Evolutionary conservation across 2,888 invertebrate genomes (phyloP).

Genomic region (Aleiodes alternator): DNA sequence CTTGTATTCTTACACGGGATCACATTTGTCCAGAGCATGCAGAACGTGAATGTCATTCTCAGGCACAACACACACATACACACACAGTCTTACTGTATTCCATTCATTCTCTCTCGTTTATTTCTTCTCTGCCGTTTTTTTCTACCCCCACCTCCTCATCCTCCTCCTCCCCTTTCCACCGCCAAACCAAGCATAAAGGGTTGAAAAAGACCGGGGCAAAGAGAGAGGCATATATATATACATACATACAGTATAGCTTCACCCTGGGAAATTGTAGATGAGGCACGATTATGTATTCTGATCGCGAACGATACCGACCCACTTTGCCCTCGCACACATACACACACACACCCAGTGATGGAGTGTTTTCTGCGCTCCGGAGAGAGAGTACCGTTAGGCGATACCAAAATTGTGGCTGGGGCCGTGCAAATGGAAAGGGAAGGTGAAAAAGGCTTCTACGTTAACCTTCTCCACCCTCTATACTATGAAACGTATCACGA

Average conservation of each 20-base stretch:
- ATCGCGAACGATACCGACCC: slow-evolving; percentile 68
- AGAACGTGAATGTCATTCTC: slow-evolving; percentile 29
- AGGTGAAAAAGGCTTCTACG: slow-evolving; percentile 29
- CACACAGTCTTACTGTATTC: slow-evolving; percentile 10
- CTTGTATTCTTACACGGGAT: slow-evolving; percentile 4
- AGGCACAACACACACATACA: not conserved
- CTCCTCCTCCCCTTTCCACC: not conserved
- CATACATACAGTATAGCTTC: slow-evolving; percentile 44
- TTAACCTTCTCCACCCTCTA: slow-evolving; percentile 1
- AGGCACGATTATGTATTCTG: slow-evolving; percentile 69
- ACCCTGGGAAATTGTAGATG: slow-evolving; percentile 67
- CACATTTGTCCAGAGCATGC: slow-evolving; percentile 13
- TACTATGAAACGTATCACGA: slow-evolving; percentile 12
- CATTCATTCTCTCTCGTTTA: slow-evolving; percentile 13
- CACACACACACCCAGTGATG: slow-evolving; percentile 58
- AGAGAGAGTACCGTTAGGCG: slow-evolving; percentile 42
- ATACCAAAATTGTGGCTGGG: slow-evolving; percentile 23
- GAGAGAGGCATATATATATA: slow-evolving; percentile 21
- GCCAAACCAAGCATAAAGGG: slow-evolving; percentile 44
- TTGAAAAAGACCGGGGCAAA: slow-evolving; percentile 45
- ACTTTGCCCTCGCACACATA: slow-evolving; percentile 52
- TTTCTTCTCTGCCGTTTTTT: not conserved
- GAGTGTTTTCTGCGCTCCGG: slow-evolving; percentile 64
- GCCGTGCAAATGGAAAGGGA: not conserved
- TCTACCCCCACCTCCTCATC: too few relatives aligned